These are phyloP conservation scores for Apeira syringaria DNA, from an alignment of 2,888 invertebrate genomes.

Conservation along the genomic window DNA sequence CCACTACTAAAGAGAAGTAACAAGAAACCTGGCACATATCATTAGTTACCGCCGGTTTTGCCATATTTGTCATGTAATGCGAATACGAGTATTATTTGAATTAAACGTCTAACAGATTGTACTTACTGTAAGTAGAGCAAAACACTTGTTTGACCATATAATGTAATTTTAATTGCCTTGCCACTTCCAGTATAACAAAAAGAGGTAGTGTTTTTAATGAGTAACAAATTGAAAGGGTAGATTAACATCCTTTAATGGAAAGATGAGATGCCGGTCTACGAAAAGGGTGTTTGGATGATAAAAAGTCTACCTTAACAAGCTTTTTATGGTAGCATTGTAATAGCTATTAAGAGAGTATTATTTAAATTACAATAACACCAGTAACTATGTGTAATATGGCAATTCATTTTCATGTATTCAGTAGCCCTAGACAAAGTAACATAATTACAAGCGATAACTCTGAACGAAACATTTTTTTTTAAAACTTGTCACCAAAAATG, in stretches of 20 bases:
- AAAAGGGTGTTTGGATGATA: neutral
- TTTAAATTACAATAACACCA: no score
- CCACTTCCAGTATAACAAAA: conserved; percentile 19
- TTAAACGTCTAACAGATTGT: neutral
- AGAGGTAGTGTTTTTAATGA: conserved; percentile 6
- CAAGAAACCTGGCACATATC: no score
- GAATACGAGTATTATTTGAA: conserved; percentile 7
- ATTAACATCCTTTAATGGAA: conserved; percentile 2
- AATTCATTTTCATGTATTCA: no score
- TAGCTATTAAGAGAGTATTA: no score
- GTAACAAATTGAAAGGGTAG: conserved; percentile 21
- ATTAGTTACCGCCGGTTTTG: no score
- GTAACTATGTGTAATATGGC: no score
- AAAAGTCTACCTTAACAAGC: neutral
- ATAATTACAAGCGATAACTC: no score
- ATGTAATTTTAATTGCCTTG: conserved; percentile 43
- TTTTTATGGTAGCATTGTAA: neutral
- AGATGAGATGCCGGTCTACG: neutral
- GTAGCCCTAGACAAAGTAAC: no score
- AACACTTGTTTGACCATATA: conserved; percentile 38
- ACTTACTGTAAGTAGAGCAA: conserved; percentile 4
- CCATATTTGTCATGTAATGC: neutral
- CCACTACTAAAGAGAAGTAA: no score
- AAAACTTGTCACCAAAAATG: no score
- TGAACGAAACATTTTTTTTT: no score